phyloP scores from a whole-genome alignment of 92 coral and sea anemone species.

The Micromussa lordhowensis region DNA sequence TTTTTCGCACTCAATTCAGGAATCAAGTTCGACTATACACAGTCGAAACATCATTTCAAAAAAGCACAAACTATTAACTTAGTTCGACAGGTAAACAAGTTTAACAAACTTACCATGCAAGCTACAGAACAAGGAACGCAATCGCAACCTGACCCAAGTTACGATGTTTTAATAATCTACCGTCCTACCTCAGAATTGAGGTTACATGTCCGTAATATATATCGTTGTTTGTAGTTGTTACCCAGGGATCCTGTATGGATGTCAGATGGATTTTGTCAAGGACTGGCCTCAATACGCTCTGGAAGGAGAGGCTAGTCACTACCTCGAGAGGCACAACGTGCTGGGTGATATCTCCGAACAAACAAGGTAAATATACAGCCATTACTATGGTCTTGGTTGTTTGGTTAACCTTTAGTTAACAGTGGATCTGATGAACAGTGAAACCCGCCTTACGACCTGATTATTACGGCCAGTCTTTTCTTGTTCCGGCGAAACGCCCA shows the following conservation, averaged over 20 bases:
- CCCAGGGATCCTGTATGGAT: slow-evolving; percentile 94
- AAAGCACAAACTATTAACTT: too few relatives aligned
- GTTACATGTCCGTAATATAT: neutral
- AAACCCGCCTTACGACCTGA: too few relatives aligned
- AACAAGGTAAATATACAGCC: slow-evolving; percentile 57
- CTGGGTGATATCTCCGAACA: slow-evolving; percentile 81
- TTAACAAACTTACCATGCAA: too few relatives aligned
- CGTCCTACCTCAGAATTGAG: neutral
- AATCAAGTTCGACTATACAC: too few relatives aligned
- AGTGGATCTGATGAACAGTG: neutral
- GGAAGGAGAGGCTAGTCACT: slow-evolving; percentile 94
- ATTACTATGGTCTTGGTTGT: neutral
- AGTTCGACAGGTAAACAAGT: too few relatives aligned
- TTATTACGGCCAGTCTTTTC: too few relatives aligned
- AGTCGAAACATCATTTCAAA: too few relatives aligned
- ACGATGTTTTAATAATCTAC: too few relatives aligned
- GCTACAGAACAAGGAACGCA: too few relatives aligned
- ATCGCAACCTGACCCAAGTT: too few relatives aligned
- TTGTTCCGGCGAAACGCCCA: too few relatives aligned
- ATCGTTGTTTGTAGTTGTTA: slow-evolving; percentile 63
- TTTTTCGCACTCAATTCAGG: too few relatives aligned
- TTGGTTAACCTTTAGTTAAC: neutral
- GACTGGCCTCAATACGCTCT: slow-evolving; percentile 98
- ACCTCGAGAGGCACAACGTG: slow-evolving; percentile 79
- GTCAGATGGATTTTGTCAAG: slow-evolving; percentile 92